A percentile compares a stretch with the other conserved stretches of the same genome.
Conservation (phyloP, 2,113 vertebrate genomes). For the Benitochromis conjunctus region DNA sequence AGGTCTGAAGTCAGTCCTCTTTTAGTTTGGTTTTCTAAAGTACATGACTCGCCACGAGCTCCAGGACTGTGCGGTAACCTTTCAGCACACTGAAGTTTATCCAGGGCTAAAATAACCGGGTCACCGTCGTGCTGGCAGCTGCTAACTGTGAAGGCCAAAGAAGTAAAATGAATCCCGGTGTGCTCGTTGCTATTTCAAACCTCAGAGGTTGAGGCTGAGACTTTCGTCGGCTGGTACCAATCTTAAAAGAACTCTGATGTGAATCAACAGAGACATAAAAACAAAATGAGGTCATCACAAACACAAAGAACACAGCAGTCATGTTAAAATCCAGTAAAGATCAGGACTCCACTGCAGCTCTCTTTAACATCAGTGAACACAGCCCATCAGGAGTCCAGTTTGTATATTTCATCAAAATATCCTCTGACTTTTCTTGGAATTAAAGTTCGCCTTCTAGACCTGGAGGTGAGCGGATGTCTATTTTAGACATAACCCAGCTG, state of each 20-base stretch:
- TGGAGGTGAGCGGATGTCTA: fast-evolving
- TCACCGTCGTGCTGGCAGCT: conserved; percentile 36
- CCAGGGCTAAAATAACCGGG: conserved; percentile 73
- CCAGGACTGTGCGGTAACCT: conserved; percentile 60
- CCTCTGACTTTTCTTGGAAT: background rate
- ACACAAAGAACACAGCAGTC: background rate
- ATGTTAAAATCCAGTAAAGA: background rate
- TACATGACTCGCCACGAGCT: background rate
- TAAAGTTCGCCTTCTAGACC: background rate
- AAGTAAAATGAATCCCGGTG: conserved; percentile 20
- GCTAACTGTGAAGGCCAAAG: conserved; percentile 36
- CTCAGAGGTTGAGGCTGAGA: background rate
- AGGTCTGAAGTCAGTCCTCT: background rate
- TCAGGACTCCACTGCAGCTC: fast-evolving
- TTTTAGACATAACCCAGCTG: background rate
- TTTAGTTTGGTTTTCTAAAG: background rate
- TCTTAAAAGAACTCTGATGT: background rate
- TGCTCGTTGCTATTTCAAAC: background rate
- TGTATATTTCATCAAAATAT: background rate
- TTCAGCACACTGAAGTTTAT: conserved; percentile 71
- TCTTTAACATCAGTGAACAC: background rate
- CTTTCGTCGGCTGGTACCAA: background rate
- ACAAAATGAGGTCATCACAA: background rate
- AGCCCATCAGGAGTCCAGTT: background rate
- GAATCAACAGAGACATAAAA: background rate